These are phyloP conservation scores for Lepisosteus osseus DNA, from an alignment of 2,113 vertebrate genomes.

Conservation along the genomic window DNA sequence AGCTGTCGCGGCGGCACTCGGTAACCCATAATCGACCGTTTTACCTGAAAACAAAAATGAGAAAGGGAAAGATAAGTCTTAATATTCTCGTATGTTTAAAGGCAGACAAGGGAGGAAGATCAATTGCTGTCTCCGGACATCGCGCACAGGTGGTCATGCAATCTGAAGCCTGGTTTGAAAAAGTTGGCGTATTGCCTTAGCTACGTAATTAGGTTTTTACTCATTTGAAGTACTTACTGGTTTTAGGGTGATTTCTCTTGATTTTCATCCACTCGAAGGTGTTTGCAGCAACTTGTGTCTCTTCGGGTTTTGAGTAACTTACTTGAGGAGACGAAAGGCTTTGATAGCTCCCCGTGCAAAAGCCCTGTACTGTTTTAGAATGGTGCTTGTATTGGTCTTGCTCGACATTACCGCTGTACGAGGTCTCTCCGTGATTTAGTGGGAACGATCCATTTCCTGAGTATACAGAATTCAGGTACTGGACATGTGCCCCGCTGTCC, in stretches of 20 bases:
- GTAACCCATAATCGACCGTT: slow-evolving; percentile 43
- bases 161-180: not conserved
- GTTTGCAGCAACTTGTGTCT: slow-evolving; percentile 36
- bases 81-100: too few relatives aligned
- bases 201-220: too few relatives aligned
- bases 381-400: slow-evolving; percentile 33
- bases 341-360: slow-evolving; percentile 39
- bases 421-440: slow-evolving; percentile 42
- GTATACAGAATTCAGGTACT: slow-evolving; percentile 47
- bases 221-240: slow-evolving; percentile 51
- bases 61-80: not conserved
- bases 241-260: slow-evolving; percentile 60
- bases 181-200: too few relatives aligned
- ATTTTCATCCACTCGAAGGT: slow-evolving; percentile 71
- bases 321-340: slow-evolving; percentile 44
- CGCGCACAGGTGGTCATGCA: not conserved
- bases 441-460: slow-evolving; percentile 39
- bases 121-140: not conserved
- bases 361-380: slow-evolving; percentile 46
- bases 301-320: slow-evolving; percentile 39
- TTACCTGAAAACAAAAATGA: slow-evolving; percentile 43
- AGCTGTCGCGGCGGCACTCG: slow-evolving; percentile 40
- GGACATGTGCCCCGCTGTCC: slow-evolving; percentile 42
- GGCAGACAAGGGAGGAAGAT: too few relatives aligned
- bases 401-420: slow-evolving; percentile 34